Conservation (phyloP, 2,797 vertebrate species). For the Melanotaenia trifasciata region DNA sequence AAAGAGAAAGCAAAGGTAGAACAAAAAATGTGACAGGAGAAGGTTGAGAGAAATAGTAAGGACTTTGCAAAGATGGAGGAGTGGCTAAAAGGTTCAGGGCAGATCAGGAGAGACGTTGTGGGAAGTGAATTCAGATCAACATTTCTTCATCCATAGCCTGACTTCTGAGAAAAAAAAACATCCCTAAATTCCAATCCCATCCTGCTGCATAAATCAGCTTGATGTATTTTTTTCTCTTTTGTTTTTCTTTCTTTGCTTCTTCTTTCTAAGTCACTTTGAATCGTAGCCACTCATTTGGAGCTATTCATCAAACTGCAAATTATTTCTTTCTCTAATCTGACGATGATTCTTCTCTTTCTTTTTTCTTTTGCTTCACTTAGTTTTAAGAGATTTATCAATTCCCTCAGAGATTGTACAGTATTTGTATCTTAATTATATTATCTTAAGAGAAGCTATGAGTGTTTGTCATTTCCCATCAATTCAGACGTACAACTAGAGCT, state of each 20-base stretch:
- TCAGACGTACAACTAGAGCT: slow-evolving; percentile 53
- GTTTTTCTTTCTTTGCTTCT: slow-evolving; percentile 20
- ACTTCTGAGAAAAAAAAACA: slow-evolving; percentile 74
- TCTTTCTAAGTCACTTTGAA: slow-evolving; percentile 62
- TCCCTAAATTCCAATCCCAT: slow-evolving; percentile 67
- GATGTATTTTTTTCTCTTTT: slow-evolving; percentile 50
- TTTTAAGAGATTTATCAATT: slow-evolving; percentile 62
- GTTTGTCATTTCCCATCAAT: slow-evolving; percentile 62
- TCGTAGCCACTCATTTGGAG: slow-evolving; percentile 59
- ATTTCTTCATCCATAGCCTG: slow-evolving; percentile 83
- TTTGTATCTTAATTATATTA: slow-evolving; percentile 48
- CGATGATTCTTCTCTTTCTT: slow-evolving; percentile 36
- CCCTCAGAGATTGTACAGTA: slow-evolving; percentile 44
- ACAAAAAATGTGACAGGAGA: slow-evolving; percentile 82
- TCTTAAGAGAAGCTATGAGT: slow-evolving; percentile 47
- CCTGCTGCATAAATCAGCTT: slow-evolving; percentile 60
- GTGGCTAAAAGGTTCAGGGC: slow-evolving; percentile 75
- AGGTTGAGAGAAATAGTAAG: slow-evolving; percentile 82
- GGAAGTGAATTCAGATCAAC: slow-evolving; percentile 79
- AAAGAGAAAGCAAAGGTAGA: slow-evolving; percentile 79
- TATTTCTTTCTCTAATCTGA: slow-evolving; percentile 54
- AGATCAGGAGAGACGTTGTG: slow-evolving; percentile 75
- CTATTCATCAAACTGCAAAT: slow-evolving; percentile 69
- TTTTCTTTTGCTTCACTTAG: slow-evolving; percentile 52
- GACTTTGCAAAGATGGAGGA: slow-evolving; percentile 83